Percentiles rank a stretch among this genome's conserved stretches.
phyloP scores from a whole-genome alignment of 2,888 invertebrate genomes.

The Psylliodes chrysocephalus region DNA sequence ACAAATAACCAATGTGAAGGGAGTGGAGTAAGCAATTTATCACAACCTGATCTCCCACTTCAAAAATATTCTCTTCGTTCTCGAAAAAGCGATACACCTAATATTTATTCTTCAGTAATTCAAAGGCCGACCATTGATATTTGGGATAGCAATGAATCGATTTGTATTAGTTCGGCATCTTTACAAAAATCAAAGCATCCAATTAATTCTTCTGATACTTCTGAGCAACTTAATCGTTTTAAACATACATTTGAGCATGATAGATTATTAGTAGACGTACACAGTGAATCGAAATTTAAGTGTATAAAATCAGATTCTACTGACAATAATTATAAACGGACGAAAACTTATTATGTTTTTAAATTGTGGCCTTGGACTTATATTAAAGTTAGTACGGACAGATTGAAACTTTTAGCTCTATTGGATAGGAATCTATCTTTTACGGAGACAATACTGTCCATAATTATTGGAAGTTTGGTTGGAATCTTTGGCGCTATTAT shows the following conservation, averaged over 20 bases:
- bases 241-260: slow-evolving; percentile 25
- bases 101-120: slow-evolving; percentile 25
- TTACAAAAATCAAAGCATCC: slow-evolving; percentile 39
- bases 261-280: slow-evolving; percentile 15
- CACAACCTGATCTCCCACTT: slow-evolving; percentile 22
- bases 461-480: slow-evolving; percentile 85
- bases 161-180: slow-evolving; percentile 66
- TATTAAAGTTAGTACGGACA: slow-evolving; percentile 90
- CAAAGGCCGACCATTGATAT: slow-evolving; percentile 46
- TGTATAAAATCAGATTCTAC: slow-evolving; percentile 66
- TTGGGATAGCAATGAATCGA: slow-evolving; percentile 63
- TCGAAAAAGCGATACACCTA: slow-evolving; percentile 39
- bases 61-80: slow-evolving; percentile 54
- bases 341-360: slow-evolving; percentile 76
- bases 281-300: slow-evolving; percentile 61
- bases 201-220: slow-evolving; percentile 17
- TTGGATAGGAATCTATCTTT: slow-evolving; percentile 91
- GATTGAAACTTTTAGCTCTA: slow-evolving; percentile 89
- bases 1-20: not conserved
- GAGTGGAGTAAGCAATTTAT: not conserved
- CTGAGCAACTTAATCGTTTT: slow-evolving; percentile 25
- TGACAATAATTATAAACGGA: slow-evolving; percentile 54
- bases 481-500: slow-evolving; percentile 87
- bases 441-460: slow-evolving; percentile 83
- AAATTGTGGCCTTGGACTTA: slow-evolving; percentile 72